Percentiles rank a stretch among this genome's conserved stretches.
Evolutionary conservation across 2,113 vertebrate species (phyloP).

Genomic region (Hypocryptadius cinnamomeus): DNA sequence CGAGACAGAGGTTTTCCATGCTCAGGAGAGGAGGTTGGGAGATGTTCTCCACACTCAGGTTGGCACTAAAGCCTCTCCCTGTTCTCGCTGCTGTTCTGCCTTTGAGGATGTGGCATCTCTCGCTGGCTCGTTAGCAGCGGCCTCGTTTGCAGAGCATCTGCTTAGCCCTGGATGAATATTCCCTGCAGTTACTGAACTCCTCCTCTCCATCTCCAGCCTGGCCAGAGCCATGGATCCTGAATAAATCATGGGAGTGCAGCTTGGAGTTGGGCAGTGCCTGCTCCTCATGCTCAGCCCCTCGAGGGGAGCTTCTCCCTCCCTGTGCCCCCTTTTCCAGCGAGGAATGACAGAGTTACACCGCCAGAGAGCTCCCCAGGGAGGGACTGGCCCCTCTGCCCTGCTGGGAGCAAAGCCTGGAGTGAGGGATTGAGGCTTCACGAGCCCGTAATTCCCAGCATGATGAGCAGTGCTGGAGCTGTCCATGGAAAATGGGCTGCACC

Average conservation of each 20-base stretch:
- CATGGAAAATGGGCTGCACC: not conserved
- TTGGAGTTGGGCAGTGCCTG: not conserved
- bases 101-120: not conserved
- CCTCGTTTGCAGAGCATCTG: not conserved
- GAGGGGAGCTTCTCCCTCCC: not conserved
- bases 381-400: not conserved
- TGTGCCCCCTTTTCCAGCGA: not conserved
- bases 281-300: not conserved
- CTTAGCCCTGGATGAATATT: slow-evolving; percentile 39
- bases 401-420: not conserved
- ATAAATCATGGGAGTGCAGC: not conserved
- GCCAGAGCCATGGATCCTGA: slow-evolving; percentile 24
- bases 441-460: not conserved
- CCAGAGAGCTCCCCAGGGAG: not conserved
- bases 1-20: not conserved
- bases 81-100: not conserved
- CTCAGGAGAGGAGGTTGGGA: not conserved
- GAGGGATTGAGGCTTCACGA: not conserved
- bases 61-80: not conserved
- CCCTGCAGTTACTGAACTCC: slow-evolving; percentile 3
- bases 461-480: not conserved
- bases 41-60: not conserved
- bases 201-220: not conserved
- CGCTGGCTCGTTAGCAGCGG: not conserved
- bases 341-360: not conserved